phyloP scores from a whole-genome alignment of 2,888 invertebrate genomes.

The Trachelus troglodyta region DNA sequence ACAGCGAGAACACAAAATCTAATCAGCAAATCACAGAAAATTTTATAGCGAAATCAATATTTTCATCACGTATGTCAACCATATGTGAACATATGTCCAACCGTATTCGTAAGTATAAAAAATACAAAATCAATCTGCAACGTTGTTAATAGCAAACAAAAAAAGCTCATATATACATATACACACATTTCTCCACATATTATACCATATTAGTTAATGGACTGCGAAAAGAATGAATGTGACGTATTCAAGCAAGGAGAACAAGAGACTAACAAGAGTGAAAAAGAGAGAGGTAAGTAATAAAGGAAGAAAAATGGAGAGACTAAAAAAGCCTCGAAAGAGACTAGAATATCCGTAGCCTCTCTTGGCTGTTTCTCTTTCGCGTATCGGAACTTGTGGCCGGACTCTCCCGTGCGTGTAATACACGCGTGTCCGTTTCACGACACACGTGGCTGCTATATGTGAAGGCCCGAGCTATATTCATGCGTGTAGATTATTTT shows the following conservation, averaged over 20 bases:
- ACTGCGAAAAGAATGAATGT: too few species aligned
- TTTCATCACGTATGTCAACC: neutral
- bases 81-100: neutral
- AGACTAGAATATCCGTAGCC: neutral
- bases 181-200: too few species aligned
- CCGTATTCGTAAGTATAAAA: neutral
- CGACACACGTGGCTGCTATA: neutral
- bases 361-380: neutral
- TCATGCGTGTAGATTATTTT: constrained; percentile 49
- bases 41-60: neutral
- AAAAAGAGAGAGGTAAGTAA: neutral
- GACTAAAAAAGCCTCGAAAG: neutral
- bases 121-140: neutral
- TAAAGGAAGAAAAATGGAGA: neutral
- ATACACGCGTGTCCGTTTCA: neutral
- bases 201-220: too few species aligned
- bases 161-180: too few species aligned
- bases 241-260: neutral
- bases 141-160: neutral
- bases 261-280: neutral
- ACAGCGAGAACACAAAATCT: neutral
- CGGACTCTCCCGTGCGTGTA: neutral
- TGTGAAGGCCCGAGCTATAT: constrained; percentile 12
- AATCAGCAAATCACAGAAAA: neutral
- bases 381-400: neutral